These are phyloP conservation scores for Drosophila yooni DNA, from an alignment of 2,888 invertebrate species.

Conservation along the genomic window DNA sequence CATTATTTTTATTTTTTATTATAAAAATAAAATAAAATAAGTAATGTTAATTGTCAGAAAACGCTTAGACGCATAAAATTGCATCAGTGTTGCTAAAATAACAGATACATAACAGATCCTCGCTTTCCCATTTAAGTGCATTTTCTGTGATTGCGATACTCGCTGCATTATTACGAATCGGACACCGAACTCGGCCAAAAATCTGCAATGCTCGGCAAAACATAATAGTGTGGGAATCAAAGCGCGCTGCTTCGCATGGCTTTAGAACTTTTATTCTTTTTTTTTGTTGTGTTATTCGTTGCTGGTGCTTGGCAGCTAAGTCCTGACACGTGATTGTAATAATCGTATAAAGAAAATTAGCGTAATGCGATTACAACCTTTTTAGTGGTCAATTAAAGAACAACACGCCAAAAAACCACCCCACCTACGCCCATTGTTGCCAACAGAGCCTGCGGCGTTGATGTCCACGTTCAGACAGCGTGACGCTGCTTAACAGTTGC, in stretches of 20 bases:
- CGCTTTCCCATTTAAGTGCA: constrained; percentile 40
- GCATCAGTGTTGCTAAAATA: constrained; percentile 19
- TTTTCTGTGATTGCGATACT: constrained; percentile 14
- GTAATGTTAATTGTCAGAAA: constrained; percentile 4
- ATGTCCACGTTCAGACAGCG: constrained; percentile 13
- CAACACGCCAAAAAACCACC: constrained; percentile 17
- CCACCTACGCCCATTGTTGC: constrained; percentile 2
- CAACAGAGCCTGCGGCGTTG: constrained; percentile 26
- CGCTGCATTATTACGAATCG: constrained; percentile 36
- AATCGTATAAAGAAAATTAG: constrained; percentile 62
- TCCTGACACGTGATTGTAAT: constrained; percentile 73
- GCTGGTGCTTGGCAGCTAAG: constrained; percentile 56
- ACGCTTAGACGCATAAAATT: constrained; percentile 41
- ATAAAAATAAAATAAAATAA: background rate
- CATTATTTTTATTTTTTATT: background rate
- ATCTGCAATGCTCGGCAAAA: constrained; percentile 64
- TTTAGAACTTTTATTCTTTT: constrained; percentile 18
- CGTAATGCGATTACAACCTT: constrained; percentile 60
- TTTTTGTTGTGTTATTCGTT: background rate
- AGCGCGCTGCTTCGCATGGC: constrained; percentile 35
- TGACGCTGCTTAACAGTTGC: constrained; percentile 7
- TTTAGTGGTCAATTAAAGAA: constrained; percentile 68
- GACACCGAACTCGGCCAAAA: constrained; percentile 52
- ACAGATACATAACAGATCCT: constrained; percentile 36
- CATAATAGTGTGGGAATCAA: constrained; percentile 73